Evolutionary conservation across 2,888 invertebrate species (phyloP).

Genomic region (Nasonovia ribisnigri): DNA sequence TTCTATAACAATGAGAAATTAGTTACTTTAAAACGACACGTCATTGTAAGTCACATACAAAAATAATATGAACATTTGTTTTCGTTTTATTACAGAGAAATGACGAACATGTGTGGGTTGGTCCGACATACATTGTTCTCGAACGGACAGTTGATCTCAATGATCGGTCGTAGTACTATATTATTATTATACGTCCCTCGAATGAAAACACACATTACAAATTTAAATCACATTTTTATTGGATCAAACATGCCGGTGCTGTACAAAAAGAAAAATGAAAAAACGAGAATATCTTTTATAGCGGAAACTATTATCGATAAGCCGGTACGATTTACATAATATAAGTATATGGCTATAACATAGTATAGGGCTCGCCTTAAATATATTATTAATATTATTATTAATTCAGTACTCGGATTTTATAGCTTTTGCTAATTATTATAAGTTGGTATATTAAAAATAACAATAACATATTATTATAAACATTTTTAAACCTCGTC

Average conservation of each 20-base stretch:
- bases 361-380: background rate
- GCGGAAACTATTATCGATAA: conserved; percentile 22
- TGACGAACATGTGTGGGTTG: background rate
- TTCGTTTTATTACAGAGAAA: background rate
- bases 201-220: background rate
- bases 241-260: background rate
- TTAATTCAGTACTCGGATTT: too few species aligned
- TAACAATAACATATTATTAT: background rate
- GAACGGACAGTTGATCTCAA: background rate
- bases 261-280: background rate
- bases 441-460: too few species aligned
- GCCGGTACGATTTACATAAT: conserved; percentile 5
- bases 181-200: too few species aligned
- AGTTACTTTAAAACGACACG: background rate
- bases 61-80: background rate
- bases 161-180: background rate
- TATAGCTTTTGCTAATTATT: too few species aligned
- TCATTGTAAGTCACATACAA: background rate
- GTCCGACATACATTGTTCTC: background rate
- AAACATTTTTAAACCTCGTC: background rate
- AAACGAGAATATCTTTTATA: background rate
- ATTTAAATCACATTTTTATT: conserved; percentile 18
- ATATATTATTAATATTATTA: too few species aligned
- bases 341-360: background rate
- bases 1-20: too few species aligned